Conservation (phyloP, 2,113 vertebrate species). For the Salminus brasiliensis region DNA sequence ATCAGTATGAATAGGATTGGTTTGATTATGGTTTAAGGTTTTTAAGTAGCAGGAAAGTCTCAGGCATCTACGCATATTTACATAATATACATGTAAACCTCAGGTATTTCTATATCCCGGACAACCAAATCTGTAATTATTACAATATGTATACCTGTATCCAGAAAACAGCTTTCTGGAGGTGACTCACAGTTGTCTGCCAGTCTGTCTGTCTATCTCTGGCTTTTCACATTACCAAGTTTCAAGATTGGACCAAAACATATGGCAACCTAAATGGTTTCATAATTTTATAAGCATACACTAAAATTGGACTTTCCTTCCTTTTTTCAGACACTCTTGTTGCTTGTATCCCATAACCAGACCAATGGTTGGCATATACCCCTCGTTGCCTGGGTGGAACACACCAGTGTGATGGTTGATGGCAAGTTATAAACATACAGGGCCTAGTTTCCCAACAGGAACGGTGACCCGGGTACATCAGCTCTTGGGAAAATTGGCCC, state of each 20-base stretch:
- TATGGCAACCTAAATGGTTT: too few relatives aligned
- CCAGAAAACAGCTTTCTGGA: neutral
- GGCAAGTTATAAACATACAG: slow-evolving; percentile 26
- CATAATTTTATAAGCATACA: too few relatives aligned
- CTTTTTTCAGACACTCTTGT: neutral
- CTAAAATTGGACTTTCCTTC: too few relatives aligned
- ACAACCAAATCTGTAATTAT: neutral
- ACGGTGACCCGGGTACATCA: neutral
- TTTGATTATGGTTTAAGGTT: neutral
- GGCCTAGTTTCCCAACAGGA: neutral
- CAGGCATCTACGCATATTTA: neutral
- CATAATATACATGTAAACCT: slow-evolving; percentile 4
- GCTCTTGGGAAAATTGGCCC: neutral
- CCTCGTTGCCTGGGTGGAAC: neutral
- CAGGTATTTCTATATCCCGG: neutral
- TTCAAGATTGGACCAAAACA: too few relatives aligned
- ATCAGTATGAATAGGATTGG: neutral
- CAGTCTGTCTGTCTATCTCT: too few relatives aligned
- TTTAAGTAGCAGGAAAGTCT: neutral
- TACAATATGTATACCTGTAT: neutral
- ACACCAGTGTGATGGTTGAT: slow-evolving; percentile 32
- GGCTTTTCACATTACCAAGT: too few relatives aligned
- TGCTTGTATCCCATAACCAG: neutral
- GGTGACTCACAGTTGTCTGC: too few relatives aligned
- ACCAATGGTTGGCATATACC: neutral